Percentiles rank a stretch among this genome's conserved stretches.
Conservation (phyloP, 1,140 invertebrate species). For the Hyphantria cunea region DNA sequence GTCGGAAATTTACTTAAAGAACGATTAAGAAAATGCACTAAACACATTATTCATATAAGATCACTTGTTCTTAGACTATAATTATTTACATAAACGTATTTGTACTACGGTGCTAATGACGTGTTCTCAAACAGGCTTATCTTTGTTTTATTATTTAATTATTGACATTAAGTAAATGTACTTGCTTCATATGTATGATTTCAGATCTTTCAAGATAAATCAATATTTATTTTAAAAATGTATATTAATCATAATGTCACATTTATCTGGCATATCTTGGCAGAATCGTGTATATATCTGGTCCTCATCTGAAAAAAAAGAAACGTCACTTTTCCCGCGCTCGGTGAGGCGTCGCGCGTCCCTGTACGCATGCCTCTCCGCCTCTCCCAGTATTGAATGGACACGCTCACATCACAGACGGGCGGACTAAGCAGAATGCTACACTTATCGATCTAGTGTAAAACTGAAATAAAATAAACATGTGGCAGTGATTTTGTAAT, state of each 20-base stretch:
- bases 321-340: conserved; percentile 72
- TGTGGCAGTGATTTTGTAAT: conserved; percentile 30
- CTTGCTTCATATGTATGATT: too few species aligned
- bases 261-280: conserved; percentile 7
- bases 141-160: too few species aligned
- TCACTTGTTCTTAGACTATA: too few species aligned
- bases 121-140: too few species aligned
- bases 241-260: conserved; percentile 14
- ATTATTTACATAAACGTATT: too few species aligned
- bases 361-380: conserved; percentile 62
- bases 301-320: conserved; percentile 45
- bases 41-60: too few species aligned
- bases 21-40: too few species aligned
- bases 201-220: too few species aligned
- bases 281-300: conserved; percentile 6
- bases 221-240: background rate
- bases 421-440: conserved; percentile 27
- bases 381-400: conserved; percentile 71
- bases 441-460: conserved; percentile 58
- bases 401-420: conserved; percentile 32
- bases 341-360: conserved; percentile 48
- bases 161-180: too few species aligned
- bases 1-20: too few species aligned
- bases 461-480: conserved; percentile 35
- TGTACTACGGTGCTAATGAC: too few species aligned